Conservation (phyloP, 2,888 invertebrate species). For the Sinohyriopsis cumingii region DNA sequence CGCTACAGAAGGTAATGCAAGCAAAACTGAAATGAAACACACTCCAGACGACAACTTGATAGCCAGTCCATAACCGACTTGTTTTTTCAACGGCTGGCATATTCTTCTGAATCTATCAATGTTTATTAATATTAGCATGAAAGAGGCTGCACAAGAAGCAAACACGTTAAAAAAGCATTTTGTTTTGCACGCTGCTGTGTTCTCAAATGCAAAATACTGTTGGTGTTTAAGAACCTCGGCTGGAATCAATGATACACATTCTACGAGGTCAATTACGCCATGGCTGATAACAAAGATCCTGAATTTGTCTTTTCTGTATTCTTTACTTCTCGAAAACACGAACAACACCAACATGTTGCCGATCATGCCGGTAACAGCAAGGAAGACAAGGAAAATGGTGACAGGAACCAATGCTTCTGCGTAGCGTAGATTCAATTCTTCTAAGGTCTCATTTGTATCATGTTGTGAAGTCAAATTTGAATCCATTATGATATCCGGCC, state of each 20-base stretch:
- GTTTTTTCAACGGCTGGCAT: constrained; percentile 27
- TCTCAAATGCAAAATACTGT: constrained; percentile 18
- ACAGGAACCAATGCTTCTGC: constrained; percentile 22
- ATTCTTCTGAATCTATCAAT: constrained; percentile 31
- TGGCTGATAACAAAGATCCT: constrained; percentile 26
- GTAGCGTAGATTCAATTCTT: constrained; percentile 21
- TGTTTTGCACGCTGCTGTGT: constrained; percentile 22
- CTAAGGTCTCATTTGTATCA: not conserved
- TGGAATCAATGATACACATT: constrained; percentile 26
- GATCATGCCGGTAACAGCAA: constrained; percentile 21
- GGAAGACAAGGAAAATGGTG: constrained; percentile 14
- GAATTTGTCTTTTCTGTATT: constrained; percentile 30
- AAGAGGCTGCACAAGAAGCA: constrained; percentile 15
- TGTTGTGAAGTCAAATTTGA: too few relatives aligned
- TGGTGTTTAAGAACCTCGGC: constrained; percentile 26
- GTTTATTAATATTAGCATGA: constrained; percentile 20
- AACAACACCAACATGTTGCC: constrained; percentile 27
- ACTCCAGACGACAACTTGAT: constrained; percentile 13
- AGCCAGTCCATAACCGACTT: constrained; percentile 20
- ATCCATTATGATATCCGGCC: too few relatives aligned
- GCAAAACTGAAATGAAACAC: constrained; percentile 10
- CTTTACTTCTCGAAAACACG: constrained; percentile 18
- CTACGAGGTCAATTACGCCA: constrained; percentile 21
- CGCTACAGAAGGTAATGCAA: constrained; percentile 19
- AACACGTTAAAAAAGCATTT: constrained; percentile 35